These are phyloP conservation scores for Diaphora mendica DNA, from an alignment of 2,888 invertebrate species.

Conservation along the genomic window DNA sequence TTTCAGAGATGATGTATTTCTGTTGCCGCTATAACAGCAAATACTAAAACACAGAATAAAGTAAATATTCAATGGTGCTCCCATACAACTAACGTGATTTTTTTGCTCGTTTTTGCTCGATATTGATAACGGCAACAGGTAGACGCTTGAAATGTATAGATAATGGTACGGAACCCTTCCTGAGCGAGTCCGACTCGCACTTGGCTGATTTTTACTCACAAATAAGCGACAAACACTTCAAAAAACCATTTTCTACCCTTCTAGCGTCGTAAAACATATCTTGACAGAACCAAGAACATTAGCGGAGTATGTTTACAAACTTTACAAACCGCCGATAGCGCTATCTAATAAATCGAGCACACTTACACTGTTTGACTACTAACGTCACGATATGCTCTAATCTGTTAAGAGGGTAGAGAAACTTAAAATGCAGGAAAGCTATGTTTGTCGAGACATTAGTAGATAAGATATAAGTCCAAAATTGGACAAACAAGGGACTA, in stretches of 20 bases:
- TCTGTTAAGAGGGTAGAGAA: conserved; percentile 25
- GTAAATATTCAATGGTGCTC: too few relatives aligned
- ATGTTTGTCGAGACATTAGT: conserved; percentile 13
- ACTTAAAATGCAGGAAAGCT: conserved; percentile 9
- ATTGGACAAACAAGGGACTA: conserved; percentile 12
- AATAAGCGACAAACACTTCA: not conserved
- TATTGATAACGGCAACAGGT: too few relatives aligned
- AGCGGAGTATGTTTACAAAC: not conserved
- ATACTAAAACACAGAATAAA: too few relatives aligned
- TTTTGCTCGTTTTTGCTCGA: too few relatives aligned
- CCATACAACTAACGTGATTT: too few relatives aligned
- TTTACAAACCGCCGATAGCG: not conserved
- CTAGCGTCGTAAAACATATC: not conserved
- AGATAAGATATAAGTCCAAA: conserved; percentile 9
- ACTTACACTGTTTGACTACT: conserved; percentile 12
- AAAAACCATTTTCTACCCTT: not conserved
- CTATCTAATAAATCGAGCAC: not conserved
- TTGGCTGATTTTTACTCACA: not conserved
- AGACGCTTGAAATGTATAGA: too few relatives aligned
- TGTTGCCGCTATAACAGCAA: too few relatives aligned
- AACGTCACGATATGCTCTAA: conserved; percentile 39
- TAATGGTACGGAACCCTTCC: too few relatives aligned
- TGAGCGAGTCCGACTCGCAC: too few relatives aligned
- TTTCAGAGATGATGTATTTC: too few relatives aligned
- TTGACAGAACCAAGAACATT: not conserved